Conservation (phyloP, 2,797 vertebrate genomes). For the Salmo trutta region DNA sequence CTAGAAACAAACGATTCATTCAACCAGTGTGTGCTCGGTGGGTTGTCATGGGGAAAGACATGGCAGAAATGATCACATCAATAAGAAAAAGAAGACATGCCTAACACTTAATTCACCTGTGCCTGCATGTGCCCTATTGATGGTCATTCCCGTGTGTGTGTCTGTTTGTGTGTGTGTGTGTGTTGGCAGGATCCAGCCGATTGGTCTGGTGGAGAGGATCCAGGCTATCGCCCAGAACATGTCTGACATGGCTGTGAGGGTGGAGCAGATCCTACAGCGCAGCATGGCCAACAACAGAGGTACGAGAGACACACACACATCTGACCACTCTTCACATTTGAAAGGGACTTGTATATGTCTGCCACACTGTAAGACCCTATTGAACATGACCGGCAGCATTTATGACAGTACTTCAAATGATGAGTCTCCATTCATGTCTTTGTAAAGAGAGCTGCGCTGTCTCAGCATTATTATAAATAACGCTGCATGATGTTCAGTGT, state of each 20-base stretch:
- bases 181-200: conserved; percentile 73
- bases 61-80: not conserved
- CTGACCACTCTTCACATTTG: too few relatives aligned
- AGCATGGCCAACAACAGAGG: conserved; percentile 84
- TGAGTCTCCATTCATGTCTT: conserved; percentile 12
- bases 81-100: not conserved
- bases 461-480: conserved; percentile 24
- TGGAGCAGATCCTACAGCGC: conserved; percentile 93
- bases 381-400: conserved; percentile 54
- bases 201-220: conserved; percentile 89
- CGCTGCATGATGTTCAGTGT: conserved; percentile 44
- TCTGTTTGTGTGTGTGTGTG: conserved; percentile 5
- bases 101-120: not conserved
- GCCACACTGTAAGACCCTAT: conserved; percentile 37
- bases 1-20: too few relatives aligned
- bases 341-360: not conserved
- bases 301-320: conserved; percentile 50
- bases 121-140: not conserved
- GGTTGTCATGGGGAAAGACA: not conserved
- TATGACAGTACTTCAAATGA: conserved; percentile 33
- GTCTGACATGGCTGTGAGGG: conserved; percentile 88
- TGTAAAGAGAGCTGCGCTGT: conserved; percentile 1
- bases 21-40: too few relatives aligned
- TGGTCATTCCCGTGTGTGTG: not conserved
- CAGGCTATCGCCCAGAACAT: conserved; percentile 97